phyloP scores from a whole-genome alignment of 2,113 vertebrate genomes.

The Oreotrochilus melanogaster region DNA sequence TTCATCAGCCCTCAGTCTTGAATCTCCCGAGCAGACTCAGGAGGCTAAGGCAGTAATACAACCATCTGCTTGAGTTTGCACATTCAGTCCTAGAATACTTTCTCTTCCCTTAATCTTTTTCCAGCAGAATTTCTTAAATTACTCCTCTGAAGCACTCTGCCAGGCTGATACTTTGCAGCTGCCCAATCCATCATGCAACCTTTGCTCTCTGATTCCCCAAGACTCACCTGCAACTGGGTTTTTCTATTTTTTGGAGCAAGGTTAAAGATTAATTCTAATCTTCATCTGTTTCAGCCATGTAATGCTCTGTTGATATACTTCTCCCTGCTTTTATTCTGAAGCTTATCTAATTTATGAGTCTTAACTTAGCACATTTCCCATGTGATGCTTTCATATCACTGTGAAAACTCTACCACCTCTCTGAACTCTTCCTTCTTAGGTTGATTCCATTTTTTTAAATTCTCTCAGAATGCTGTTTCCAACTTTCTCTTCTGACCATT shows the following conservation, averaged over 20 bases:
- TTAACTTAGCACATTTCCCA: not conserved
- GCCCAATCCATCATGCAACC: not conserved
- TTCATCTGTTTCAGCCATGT: not conserved
- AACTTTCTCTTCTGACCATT: not conserved
- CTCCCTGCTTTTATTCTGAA: not conserved
- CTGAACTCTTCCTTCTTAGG: not conserved
- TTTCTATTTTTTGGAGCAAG: not conserved
- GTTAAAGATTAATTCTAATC: not conserved
- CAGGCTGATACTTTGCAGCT: not conserved
- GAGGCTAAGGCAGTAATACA: not conserved
- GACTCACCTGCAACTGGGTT: not conserved
- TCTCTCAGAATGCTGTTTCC: not conserved
- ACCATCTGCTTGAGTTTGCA: not conserved
- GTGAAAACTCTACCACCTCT: not conserved
- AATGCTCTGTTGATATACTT: not conserved
- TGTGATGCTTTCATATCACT: not conserved
- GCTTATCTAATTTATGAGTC: not conserved
- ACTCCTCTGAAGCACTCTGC: not conserved
- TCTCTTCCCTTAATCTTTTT: not conserved
- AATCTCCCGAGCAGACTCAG: not conserved
- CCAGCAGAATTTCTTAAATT: not conserved
- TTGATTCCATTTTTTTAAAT: not conserved
- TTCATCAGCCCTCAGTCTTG: not conserved
- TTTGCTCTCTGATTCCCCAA: not conserved
- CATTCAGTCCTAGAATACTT: not conserved